Evolutionary conservation across 1,140 invertebrate species (phyloP).

Genomic region (Catajapyx aquilonaris): DNA sequence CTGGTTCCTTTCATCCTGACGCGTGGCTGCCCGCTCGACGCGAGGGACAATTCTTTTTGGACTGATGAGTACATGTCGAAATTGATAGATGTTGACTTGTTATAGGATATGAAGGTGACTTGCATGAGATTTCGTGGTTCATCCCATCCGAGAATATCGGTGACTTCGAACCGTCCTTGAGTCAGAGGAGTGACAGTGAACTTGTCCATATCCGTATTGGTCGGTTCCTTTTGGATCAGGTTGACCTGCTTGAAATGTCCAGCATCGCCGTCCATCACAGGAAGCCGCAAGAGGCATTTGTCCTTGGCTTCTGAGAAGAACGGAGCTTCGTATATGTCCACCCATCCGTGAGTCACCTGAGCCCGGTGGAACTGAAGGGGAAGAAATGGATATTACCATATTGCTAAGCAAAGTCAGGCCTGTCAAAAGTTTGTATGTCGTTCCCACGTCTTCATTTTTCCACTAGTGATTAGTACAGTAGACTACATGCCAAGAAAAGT

Average conservation of each 20-base stretch:
- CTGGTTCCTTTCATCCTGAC: too few species aligned
- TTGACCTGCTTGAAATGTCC: slow-evolving; percentile 24
- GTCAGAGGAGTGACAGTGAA: slow-evolving; percentile 25
- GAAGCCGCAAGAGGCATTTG: slow-evolving; percentile 28
- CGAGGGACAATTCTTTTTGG: too few species aligned
- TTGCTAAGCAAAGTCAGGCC: too few species aligned
- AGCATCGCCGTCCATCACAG: slow-evolving; percentile 32
- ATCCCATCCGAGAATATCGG: slow-evolving; percentile 40
- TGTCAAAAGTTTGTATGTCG: too few species aligned
- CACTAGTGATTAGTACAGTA: too few species aligned
- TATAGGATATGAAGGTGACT: too few species aligned
- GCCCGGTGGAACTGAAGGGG: neutral
- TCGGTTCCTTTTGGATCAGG: slow-evolving; percentile 9
- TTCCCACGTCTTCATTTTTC: too few species aligned
- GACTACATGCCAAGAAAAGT: too few species aligned
- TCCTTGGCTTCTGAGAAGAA: slow-evolving; percentile 21
- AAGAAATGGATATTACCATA: too few species aligned
- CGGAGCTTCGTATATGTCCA: slow-evolving; percentile 19
- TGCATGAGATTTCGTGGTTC: slow-evolving; percentile 35
- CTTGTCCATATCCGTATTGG: slow-evolving; percentile 8
- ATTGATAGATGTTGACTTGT: too few species aligned
- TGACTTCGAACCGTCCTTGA: slow-evolving; percentile 41
- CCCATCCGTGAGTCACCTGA: slow-evolving; percentile 14
- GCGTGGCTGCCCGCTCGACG: too few species aligned
- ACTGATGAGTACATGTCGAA: neutral